Conservation (phyloP, 2,888 invertebrate genomes). For the Harpalus rubripes region DNA sequence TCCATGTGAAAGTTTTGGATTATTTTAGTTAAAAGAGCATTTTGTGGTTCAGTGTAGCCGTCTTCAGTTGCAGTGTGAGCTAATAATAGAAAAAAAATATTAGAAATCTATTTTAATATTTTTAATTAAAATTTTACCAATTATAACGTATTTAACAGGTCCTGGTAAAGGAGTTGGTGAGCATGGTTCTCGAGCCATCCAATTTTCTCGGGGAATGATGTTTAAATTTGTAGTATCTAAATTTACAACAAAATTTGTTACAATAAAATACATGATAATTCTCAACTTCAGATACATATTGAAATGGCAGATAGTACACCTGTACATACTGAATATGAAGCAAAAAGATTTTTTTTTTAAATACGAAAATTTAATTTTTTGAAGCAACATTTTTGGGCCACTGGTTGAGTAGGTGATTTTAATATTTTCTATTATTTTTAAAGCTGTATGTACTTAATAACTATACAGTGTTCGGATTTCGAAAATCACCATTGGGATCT, state of each 20-base stretch:
- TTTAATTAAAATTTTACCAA: conserved; percentile 75
- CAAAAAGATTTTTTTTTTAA: not conserved
- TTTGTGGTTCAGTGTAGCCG: conserved; percentile 77
- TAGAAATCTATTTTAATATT: conserved; percentile 65
- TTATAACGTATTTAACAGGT: conserved; percentile 78
- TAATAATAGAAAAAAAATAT: conserved; percentile 69
- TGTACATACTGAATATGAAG: not conserved
- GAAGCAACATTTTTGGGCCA: too few relatives aligned
- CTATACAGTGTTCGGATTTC: too few relatives aligned
- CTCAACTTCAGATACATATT: too few relatives aligned
- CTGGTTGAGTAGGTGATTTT: too few relatives aligned
- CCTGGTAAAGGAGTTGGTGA: conserved; percentile 73
- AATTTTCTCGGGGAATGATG: conserved; percentile 76
- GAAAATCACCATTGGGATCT: too few relatives aligned
- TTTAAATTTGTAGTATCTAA: conserved; percentile 2
- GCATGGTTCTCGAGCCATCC: conserved; percentile 78
- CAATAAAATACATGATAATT: too few relatives aligned
- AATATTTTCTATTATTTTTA: too few relatives aligned
- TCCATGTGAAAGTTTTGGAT: conserved; percentile 80
- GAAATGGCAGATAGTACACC: too few relatives aligned
- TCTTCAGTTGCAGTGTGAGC: conserved; percentile 79
- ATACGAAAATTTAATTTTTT: not conserved
- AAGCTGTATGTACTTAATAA: too few relatives aligned
- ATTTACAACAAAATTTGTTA: not conserved
- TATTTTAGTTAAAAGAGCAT: conserved; percentile 77